phyloP scores from a whole-genome alignment of 2,113 vertebrate genomes.

The Alligator mississippiensis region DNA sequence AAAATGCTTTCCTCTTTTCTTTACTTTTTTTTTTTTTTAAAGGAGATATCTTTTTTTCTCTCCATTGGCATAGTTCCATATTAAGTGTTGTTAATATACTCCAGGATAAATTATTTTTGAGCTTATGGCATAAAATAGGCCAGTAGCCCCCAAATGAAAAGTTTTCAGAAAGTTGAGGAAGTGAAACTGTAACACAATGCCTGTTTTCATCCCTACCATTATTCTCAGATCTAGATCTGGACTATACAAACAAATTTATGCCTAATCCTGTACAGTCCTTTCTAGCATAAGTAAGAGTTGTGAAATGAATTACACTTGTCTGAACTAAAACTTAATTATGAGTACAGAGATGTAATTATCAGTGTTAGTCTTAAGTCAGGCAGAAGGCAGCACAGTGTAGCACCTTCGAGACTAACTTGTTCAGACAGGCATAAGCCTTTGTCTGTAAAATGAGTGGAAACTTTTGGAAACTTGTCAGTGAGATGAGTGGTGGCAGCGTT shows the following conservation, averaged over 20 bases:
- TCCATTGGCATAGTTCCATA: background rate
- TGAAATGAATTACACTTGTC: background rate
- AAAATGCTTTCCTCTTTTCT: too few relatives aligned
- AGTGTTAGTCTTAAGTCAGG: too few relatives aligned
- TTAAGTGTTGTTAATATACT: background rate
- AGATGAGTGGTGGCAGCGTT: too few relatives aligned
- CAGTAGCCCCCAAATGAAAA: background rate
- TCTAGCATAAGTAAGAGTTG: background rate
- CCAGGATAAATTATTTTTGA: background rate
- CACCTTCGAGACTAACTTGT: too few relatives aligned
- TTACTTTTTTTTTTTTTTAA: background rate
- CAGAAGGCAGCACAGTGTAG: too few relatives aligned
- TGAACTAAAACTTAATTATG: too few relatives aligned
- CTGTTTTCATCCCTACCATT: background rate
- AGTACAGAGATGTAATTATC: too few relatives aligned
- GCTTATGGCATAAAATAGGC: background rate
- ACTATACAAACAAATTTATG: background rate
- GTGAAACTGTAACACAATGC: background rate
- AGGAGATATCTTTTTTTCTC: background rate
- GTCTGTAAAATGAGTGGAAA: too few relatives aligned
- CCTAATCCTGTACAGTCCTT: background rate
- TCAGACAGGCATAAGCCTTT: too few relatives aligned
- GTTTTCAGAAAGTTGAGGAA: background rate
- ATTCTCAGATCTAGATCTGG: background rate
- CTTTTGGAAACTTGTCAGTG: too few relatives aligned